Evolutionary conservation across 2,888 invertebrate species (phyloP).

Genomic region (Pachydiplax longipennis): DNA sequence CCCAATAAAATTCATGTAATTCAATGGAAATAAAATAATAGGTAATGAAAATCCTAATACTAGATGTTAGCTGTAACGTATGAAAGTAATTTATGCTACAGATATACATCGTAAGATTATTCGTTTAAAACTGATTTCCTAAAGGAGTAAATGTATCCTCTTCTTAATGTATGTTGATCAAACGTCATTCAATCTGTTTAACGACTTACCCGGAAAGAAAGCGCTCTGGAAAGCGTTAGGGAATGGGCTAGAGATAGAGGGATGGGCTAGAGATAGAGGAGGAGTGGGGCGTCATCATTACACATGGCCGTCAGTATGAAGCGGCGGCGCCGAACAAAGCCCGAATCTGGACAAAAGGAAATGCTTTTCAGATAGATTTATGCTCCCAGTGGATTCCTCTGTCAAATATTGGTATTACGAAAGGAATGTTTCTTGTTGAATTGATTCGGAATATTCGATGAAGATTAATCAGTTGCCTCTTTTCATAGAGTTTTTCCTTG

Average conservation of each 20-base stretch:
- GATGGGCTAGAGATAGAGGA: not conserved
- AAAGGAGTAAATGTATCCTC: too few relatives aligned
- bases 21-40: too few relatives aligned
- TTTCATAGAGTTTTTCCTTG: not conserved
- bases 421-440: not conserved
- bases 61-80: too few relatives aligned
- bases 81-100: too few relatives aligned
- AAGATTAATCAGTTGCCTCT: not conserved
- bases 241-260: not conserved
- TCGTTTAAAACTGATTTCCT: too few relatives aligned
- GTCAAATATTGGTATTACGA: not conserved
- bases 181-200: too few relatives aligned
- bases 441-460: not conserved
- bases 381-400: not conserved
- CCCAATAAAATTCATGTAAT: too few relatives aligned
- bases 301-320: conserved; percentile 11
- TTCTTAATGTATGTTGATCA: too few relatives aligned
- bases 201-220: not conserved
- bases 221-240: not conserved
- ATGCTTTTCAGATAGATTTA: not conserved
- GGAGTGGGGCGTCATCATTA: not conserved
- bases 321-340: conserved; percentile 6
- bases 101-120: too few relatives aligned
- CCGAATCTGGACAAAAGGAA: conserved; percentile 27
- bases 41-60: too few relatives aligned